These are phyloP conservation scores for Clarias macrocephalus DNA, from an alignment of 2,113 vertebrate species.

Conservation along the genomic window DNA sequence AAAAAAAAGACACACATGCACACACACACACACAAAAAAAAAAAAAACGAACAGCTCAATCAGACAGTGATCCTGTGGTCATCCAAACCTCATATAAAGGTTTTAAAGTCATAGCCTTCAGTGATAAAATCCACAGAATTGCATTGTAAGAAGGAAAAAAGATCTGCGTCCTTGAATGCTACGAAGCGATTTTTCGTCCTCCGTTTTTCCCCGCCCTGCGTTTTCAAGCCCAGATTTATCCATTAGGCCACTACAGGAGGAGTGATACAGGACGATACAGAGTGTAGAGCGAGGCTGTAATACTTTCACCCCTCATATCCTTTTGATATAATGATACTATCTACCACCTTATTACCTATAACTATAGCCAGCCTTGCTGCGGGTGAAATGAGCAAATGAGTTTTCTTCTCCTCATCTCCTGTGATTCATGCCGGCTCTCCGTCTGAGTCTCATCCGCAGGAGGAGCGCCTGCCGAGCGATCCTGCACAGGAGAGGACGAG, in stretches of 20 bases:
- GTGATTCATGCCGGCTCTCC: slow-evolving; percentile 23
- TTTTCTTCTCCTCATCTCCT: slow-evolving; percentile 27
- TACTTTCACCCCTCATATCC: slow-evolving; percentile 52
- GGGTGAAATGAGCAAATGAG: slow-evolving; percentile 40
- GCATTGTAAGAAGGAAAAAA: slow-evolving; percentile 9
- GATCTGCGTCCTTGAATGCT: slow-evolving; percentile 39
- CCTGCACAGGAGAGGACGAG: background rate
- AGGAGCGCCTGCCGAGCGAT: background rate
- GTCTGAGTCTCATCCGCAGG: slow-evolving; percentile 1
- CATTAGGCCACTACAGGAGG: slow-evolving; percentile 40
- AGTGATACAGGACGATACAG: slow-evolving; percentile 51
- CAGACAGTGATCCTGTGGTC: background rate
- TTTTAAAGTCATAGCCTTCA: background rate
- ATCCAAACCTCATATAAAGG: background rate
- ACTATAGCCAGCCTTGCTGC: slow-evolving; percentile 26
- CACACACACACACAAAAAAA: background rate
- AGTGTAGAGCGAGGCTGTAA: slow-evolving; percentile 25
- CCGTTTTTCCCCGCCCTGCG: slow-evolving; percentile 28
- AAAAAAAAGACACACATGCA: background rate
- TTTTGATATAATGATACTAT: slow-evolving; percentile 47
- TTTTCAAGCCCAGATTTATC: slow-evolving; percentile 35
- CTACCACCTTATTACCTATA: slow-evolving; percentile 47
- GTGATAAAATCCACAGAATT: slow-evolving; percentile 37
- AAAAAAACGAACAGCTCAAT: background rate
- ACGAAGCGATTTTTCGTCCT: slow-evolving; percentile 27